phyloP scores from a whole-genome alignment of 2,888 invertebrate genomes.

The Lycaena phlaeas region DNA sequence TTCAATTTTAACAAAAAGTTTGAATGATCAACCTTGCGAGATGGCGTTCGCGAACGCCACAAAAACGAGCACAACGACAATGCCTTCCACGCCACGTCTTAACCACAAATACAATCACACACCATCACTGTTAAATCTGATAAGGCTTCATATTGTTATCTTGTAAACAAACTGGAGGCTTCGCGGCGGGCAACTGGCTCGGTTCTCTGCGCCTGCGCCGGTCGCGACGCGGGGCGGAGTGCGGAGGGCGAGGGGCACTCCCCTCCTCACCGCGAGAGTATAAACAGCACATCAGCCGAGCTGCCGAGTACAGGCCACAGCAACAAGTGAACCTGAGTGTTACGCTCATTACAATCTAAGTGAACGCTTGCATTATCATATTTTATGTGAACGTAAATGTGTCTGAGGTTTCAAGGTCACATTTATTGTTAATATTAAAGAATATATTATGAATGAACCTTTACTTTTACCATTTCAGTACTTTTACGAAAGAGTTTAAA shows the following conservation, averaged over 20 bases:
- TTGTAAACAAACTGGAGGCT: conserved; percentile 68
- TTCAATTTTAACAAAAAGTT: no score
- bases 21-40: no score
- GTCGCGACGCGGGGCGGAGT: conserved; percentile 29
- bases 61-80: conserved; percentile 34
- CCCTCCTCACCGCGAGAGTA: conserved; percentile 46
- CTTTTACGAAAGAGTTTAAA: no score
- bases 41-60: no score
- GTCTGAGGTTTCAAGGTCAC: no score
- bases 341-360: not conserved
- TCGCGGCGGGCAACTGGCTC: conserved; percentile 65
- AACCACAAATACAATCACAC: not conserved
- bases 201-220: conserved; percentile 50
- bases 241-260: conserved; percentile 31
- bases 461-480: no score
- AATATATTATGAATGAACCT: no score
- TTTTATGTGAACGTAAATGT: no score
- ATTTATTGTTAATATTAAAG: no score
- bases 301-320: conserved; percentile 34
- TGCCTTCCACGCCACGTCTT: conserved; percentile 24
- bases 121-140: not conserved
- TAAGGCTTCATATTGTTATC: conserved; percentile 1
- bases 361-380: not conserved
- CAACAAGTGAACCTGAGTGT: not conserved
- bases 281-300: conserved; percentile 57